Evolutionary conservation across 2,888 invertebrate genomes (phyloP).

Genomic region (Aspidiotus rigidus): DNA sequence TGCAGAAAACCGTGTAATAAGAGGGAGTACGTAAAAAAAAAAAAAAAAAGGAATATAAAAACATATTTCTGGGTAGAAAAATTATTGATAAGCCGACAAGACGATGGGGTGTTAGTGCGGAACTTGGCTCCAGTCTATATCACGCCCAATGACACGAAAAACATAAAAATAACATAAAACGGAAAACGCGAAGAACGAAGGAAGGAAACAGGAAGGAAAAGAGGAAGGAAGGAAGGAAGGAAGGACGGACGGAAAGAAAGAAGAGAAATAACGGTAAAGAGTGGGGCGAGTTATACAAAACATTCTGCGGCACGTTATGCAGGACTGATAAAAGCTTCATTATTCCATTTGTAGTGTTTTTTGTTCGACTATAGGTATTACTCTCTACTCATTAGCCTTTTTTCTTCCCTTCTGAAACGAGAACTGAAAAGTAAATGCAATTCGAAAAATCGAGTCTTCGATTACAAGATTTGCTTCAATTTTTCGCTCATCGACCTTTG

Average conservation of each 20-base stretch:
- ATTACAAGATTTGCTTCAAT: too few relatives aligned
- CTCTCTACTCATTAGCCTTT: background rate
- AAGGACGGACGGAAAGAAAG: constrained; percentile 31
- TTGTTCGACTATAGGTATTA: too few relatives aligned
- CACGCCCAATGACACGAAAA: constrained; percentile 32
- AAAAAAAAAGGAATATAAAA: constrained; percentile 13
- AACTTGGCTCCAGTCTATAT: constrained; percentile 32
- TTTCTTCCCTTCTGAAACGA: constrained; percentile 10
- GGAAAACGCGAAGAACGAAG: constrained; percentile 36
- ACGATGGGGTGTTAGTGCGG: constrained; percentile 27
- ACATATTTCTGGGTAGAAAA: constrained; percentile 17
- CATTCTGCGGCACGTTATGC: constrained; percentile 29
- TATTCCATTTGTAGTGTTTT: background rate
- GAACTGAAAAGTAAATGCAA: constrained; percentile 8
- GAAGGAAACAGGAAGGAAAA: constrained; percentile 37
- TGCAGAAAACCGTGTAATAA: too few relatives aligned
- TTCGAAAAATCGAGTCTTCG: background rate
- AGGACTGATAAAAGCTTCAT: constrained; percentile 27
- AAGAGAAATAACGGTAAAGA: constrained; percentile 34
- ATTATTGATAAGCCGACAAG: constrained; percentile 28
- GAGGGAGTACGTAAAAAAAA: too few relatives aligned
- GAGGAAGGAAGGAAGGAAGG: constrained; percentile 35
- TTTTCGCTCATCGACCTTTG: too few relatives aligned
- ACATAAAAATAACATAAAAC: constrained; percentile 34
- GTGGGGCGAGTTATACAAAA: constrained; percentile 11